phyloP scores from a whole-genome alignment of 2,888 invertebrate species.

The Chouioia cunea region DNA sequence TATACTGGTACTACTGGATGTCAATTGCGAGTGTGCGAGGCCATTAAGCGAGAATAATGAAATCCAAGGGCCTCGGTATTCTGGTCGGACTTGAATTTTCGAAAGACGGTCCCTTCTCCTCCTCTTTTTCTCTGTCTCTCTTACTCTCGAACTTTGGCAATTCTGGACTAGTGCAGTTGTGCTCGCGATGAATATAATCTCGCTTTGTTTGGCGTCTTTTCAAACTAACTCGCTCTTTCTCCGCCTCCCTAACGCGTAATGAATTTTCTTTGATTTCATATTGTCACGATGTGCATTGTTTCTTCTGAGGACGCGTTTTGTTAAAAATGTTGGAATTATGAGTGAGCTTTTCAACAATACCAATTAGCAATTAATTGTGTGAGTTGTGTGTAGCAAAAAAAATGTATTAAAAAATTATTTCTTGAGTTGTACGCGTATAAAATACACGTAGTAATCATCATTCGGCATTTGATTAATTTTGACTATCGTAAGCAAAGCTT shows the following conservation, averaged over 20 bases:
- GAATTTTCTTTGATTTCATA: constrained; percentile 30
- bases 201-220: constrained; percentile 35
- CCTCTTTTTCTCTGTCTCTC: too few relatives aligned
- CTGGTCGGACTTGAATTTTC: neutral
- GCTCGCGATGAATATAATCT: constrained; percentile 35
- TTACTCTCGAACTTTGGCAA: constrained; percentile 22
- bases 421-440: too few relatives aligned
- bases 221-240: constrained; percentile 17
- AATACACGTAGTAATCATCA: too few relatives aligned
- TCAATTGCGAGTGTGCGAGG: constrained; percentile 8
- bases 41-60: constrained; percentile 29
- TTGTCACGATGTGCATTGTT: too few relatives aligned
- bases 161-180: constrained; percentile 28
- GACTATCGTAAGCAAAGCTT: neutral
- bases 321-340: too few relatives aligned
- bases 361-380: too few relatives aligned
- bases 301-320: too few relatives aligned
- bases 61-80: constrained; percentile 14
- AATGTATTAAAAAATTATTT: too few relatives aligned
- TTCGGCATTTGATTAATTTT: too few relatives aligned
- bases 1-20: neutral
- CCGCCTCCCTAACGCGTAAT: constrained; percentile 7
- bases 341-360: too few relatives aligned
- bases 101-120: neutral
- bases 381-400: too few relatives aligned